A percentile compares a stretch with the other conserved stretches of the same genome.
These are phyloP conservation scores for Neopelma chrysocephalum DNA, from an alignment of 2,797 vertebrate genomes.

Conservation along the genomic window DNA sequence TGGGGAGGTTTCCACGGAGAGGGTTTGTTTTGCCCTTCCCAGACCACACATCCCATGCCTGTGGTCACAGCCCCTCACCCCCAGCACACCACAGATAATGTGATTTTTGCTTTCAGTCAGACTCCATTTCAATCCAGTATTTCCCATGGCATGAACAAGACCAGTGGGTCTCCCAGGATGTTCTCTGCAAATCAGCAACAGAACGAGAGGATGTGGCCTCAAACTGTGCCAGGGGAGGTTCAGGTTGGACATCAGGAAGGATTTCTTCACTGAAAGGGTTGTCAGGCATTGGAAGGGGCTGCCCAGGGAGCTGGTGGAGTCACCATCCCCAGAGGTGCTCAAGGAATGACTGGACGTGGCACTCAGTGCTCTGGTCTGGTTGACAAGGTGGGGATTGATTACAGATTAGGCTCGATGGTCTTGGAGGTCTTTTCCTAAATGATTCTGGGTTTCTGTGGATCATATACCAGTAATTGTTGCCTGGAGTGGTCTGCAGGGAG, in stretches of 20 bases:
- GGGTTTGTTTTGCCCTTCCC: not conserved
- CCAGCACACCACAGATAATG: not conserved
- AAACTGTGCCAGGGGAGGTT: not conserved
- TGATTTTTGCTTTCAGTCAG: not conserved
- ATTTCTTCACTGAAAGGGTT: not conserved
- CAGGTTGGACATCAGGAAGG: not conserved
- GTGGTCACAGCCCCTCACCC: not conserved
- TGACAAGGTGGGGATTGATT: not conserved
- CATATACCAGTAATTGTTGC: not conserved
- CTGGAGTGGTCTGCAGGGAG: not conserved
- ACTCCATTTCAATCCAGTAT: not conserved
- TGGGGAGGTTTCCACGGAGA: not conserved
- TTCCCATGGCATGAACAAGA: not conserved
- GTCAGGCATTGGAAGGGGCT: not conserved
- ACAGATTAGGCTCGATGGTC: not conserved
- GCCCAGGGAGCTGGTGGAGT: not conserved
- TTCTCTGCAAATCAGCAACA: not conserved
- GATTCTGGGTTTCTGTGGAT: not conserved
- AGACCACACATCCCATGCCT: not conserved
- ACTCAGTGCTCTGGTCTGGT: not conserved
- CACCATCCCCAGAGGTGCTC: not conserved
- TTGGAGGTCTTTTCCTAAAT: not conserved
- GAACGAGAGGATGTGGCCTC: not conserved
- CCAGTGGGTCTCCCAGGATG: not conserved
- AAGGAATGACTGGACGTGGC: not conserved